Conservation (phyloP, 2,797 vertebrate genomes). For the Trematomus bernacchii region DNA sequence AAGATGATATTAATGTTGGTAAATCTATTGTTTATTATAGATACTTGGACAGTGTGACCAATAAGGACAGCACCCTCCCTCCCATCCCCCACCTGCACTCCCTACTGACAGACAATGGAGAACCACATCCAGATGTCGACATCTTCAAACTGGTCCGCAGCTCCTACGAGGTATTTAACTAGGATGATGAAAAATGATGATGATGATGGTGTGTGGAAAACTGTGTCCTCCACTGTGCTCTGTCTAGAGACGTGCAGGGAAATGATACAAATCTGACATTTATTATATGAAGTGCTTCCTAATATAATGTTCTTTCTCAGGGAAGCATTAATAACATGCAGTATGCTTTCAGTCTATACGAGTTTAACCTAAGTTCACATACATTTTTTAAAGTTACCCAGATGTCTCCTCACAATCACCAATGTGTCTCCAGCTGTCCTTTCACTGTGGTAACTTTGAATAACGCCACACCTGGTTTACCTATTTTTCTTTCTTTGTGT, state of each 20-base stretch:
- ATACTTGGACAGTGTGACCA: constrained; percentile 97
- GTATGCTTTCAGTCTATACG: background rate
- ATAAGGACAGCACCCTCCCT: constrained; percentile 97
- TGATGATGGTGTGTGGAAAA: background rate
- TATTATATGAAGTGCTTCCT: background rate
- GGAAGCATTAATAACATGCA: background rate
- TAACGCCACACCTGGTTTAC: background rate
- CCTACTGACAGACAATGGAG: constrained; percentile 93
- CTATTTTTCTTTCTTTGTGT: constrained; percentile 11
- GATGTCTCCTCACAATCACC: background rate
- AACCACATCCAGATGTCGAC: constrained; percentile 96
- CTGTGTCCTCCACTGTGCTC: background rate
- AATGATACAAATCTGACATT: background rate
- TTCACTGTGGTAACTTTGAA: background rate
- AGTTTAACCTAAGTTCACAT: background rate
- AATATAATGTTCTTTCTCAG: background rate
- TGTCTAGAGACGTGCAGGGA: background rate
- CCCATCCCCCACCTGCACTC: constrained; percentile 98
- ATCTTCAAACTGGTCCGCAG: constrained; percentile 95
- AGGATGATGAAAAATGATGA: too few species aligned
- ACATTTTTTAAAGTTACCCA: too few species aligned
- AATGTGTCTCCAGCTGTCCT: background rate
- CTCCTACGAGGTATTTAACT: constrained; percentile 92
- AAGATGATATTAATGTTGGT: background rate
- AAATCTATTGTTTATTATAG: constrained; percentile 69